Conservation (phyloP, 1,140 invertebrate species). For the Papilio machaon region DNA sequence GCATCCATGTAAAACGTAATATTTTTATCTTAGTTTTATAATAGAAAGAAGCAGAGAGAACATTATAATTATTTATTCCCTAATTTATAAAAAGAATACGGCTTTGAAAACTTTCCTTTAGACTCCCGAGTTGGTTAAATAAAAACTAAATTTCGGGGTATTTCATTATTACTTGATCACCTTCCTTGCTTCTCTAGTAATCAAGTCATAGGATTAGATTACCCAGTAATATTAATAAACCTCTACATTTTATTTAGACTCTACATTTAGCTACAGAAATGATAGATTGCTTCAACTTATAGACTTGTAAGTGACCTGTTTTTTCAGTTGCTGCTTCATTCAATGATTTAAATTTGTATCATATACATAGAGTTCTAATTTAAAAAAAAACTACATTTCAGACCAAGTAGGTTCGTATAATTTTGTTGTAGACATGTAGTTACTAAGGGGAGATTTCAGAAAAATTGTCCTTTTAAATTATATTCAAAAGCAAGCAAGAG, state of each 20-base stretch:
- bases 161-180: not conserved
- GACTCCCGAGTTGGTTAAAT: too few relatives aligned
- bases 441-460: not conserved
- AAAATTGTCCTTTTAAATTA: slow-evolving; percentile 7
- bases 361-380: too few relatives aligned
- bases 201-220: slow-evolving; percentile 13
- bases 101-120: too few relatives aligned
- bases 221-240: slow-evolving; percentile 25
- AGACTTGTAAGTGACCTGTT: not conserved
- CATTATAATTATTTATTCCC: too few relatives aligned
- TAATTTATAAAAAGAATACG: too few relatives aligned
- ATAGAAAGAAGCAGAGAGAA: not conserved
- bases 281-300: slow-evolving; percentile 20
- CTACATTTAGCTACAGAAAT: not conserved
- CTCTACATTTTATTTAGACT: not conserved
- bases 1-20: not conserved
- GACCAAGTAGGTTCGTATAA: not conserved
- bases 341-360: too few relatives aligned
- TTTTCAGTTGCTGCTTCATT: too few relatives aligned
- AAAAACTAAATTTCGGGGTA: too few relatives aligned
- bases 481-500: slow-evolving; percentile 21
- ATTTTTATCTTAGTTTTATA: not conserved
- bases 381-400: too few relatives aligned
- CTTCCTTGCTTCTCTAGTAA: slow-evolving; percentile 9
- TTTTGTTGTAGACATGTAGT: not conserved